phyloP scores from a whole-genome alignment of 2,888 invertebrate species.

The Andrena dorsata region DNA sequence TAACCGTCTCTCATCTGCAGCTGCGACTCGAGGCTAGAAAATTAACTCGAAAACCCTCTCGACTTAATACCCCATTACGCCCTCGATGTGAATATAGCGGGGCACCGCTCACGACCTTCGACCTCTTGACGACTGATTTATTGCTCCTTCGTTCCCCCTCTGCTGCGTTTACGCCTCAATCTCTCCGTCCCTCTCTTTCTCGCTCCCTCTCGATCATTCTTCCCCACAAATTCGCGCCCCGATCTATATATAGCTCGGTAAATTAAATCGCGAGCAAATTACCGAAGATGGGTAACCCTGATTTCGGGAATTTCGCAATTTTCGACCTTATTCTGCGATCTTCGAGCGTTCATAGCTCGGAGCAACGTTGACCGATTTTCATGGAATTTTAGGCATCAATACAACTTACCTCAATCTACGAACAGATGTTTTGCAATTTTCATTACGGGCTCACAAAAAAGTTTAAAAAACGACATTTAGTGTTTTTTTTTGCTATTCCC shows the following conservation, averaged over 20 bases:
- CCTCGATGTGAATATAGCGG: slow-evolving; percentile 66
- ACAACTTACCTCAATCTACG: no score
- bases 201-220: not conserved
- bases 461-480: no score
- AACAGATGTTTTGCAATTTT: no score
- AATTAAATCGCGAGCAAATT: not conserved
- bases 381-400: no score
- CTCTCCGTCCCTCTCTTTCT: slow-evolving; percentile 27
- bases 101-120: slow-evolving; percentile 71
- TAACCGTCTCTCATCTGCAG: slow-evolving; percentile 64
- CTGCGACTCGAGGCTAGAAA: slow-evolving; percentile 53
- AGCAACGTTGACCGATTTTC: no score
- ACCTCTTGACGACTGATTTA: slow-evolving; percentile 77
- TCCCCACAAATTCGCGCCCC: slow-evolving; percentile 10
- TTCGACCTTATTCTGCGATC: no score
- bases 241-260: slow-evolving; percentile 30
- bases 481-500: no score
- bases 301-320: no score
- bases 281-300: not conserved
- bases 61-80: slow-evolving; percentile 70
- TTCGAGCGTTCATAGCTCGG: no score
- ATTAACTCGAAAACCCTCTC: slow-evolving; percentile 62
- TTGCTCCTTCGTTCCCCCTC: slow-evolving; percentile 36
- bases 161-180: slow-evolving; percentile 21
- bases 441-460: no score